Evolutionary conservation across 2,113 vertebrate genomes (phyloP).

Genomic region (Hylia prasina): DNA sequence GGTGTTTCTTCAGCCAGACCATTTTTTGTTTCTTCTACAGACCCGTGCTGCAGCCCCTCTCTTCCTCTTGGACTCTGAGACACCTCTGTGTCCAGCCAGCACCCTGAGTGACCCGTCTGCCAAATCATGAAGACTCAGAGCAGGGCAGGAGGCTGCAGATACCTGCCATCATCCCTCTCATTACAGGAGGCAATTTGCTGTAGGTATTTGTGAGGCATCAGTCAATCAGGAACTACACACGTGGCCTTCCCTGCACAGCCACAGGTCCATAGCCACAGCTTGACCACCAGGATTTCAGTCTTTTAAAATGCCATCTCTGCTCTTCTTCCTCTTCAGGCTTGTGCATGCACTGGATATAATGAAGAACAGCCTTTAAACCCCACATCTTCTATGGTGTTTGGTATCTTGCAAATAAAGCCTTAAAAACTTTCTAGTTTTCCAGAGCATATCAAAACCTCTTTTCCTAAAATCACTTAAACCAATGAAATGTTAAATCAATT

Average conservation of each 20-base stretch:
- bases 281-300: not conserved
- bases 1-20: not conserved
- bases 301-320: not conserved
- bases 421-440: conserved; percentile 20
- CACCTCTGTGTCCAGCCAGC: too few species aligned
- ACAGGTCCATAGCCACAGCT: not conserved
- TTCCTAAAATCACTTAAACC: conserved; percentile 41
- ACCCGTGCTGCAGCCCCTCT: not conserved
- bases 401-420: not conserved
- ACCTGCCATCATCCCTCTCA: not conserved
- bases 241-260: not conserved
- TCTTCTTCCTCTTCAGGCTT: not conserved
- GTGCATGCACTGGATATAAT: rapidly evolving
- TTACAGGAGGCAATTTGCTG: not conserved
- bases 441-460: conserved; percentile 33
- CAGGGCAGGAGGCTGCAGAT: not conserved
- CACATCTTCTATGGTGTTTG: not conserved
- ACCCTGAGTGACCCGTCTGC: not conserved
- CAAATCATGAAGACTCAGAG: not conserved
- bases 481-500: conserved; percentile 52
- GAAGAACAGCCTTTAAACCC: not conserved
- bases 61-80: not conserved
- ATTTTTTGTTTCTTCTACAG: too few species aligned
- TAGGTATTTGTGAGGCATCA: not conserved
- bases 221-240: not conserved